Evolutionary conservation across 2,888 invertebrate species (phyloP).

Genomic region (Drosophila prostipennis): DNA sequence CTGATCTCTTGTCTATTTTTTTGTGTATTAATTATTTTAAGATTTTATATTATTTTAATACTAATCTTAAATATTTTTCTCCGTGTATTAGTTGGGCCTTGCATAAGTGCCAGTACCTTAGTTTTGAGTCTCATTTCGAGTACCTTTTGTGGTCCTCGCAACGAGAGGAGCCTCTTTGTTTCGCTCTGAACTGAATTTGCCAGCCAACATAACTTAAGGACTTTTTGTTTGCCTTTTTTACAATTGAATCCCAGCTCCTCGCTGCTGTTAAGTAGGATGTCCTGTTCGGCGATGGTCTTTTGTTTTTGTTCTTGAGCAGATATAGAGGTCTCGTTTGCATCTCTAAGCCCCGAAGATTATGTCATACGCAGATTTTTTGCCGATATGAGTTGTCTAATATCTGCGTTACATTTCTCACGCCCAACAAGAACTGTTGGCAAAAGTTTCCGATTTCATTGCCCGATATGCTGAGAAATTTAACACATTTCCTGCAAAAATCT

Average conservation of each 20-base stretch:
- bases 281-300: slow-evolving; percentile 59
- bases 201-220: slow-evolving; percentile 83
- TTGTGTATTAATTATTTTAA: too few species aligned
- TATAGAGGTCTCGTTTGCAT: slow-evolving; percentile 63
- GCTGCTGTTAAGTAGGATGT: slow-evolving; percentile 72
- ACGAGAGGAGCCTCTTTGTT: slow-evolving; percentile 55
- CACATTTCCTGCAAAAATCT: slow-evolving; percentile 65
- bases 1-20: too few species aligned
- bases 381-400: slow-evolving; percentile 40
- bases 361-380: slow-evolving; percentile 66
- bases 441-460: slow-evolving; percentile 67
- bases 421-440: slow-evolving; percentile 33
- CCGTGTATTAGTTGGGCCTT: slow-evolving; percentile 36
- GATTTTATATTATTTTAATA: too few species aligned
- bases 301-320: slow-evolving; percentile 44
- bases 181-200: slow-evolving; percentile 65
- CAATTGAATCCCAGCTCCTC: slow-evolving; percentile 51
- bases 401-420: slow-evolving; percentile 77
- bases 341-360: slow-evolving; percentile 65
- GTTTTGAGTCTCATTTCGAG: slow-evolving; percentile 44
- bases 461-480: slow-evolving; percentile 57
- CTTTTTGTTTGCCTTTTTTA: slow-evolving; percentile 83
- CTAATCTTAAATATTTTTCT: background rate
- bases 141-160: slow-evolving; percentile 36
- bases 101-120: slow-evolving; percentile 67